Evolutionary conservation across 2,888 invertebrate species (phyloP).

Genomic region (Pristionchus maxplancki): DNA sequence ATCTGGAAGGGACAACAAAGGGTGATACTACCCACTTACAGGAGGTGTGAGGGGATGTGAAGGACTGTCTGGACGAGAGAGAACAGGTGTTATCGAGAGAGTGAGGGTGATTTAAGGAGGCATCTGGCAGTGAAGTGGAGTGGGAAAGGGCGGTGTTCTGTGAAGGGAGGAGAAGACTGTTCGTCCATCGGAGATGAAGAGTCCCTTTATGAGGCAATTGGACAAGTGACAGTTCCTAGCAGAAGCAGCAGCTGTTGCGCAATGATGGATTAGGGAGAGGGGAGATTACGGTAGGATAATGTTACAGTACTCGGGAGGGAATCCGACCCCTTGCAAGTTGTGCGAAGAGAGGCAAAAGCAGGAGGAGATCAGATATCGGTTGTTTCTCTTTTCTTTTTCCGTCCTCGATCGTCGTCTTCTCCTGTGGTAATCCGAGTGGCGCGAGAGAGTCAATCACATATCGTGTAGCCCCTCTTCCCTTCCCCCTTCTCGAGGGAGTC

Average conservation of each 20-base stretch:
- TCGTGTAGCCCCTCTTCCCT: constrained; percentile 26
- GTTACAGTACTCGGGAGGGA: neutral
- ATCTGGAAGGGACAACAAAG: constrained; percentile 3
- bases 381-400: constrained; percentile 32
- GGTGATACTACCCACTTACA: neutral
- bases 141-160: neutral
- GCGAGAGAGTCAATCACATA: constrained; percentile 39
- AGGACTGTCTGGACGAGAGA: neutral
- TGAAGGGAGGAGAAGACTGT: neutral
- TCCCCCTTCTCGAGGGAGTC: neutral
- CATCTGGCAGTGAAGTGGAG: constrained; percentile 4
- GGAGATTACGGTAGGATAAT: neutral
- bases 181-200: neutral
- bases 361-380: constrained; percentile 18
- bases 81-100: neutral
- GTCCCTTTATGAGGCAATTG: constrained; percentile 20
- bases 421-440: neutral
- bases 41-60: neutral
- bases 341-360: neutral
- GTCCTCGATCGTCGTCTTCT: neutral
- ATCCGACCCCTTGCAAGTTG: neutral
- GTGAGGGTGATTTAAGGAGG: neutral
- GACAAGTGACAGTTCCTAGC: neutral
- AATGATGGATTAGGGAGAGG: constrained; percentile 1
- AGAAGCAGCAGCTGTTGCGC: neutral